Evolutionary conservation across 1,140 invertebrate genomes (phyloP), one percentile per base, ranked within the genome.

Genomic region (Nylanderia fulva): DNA sequence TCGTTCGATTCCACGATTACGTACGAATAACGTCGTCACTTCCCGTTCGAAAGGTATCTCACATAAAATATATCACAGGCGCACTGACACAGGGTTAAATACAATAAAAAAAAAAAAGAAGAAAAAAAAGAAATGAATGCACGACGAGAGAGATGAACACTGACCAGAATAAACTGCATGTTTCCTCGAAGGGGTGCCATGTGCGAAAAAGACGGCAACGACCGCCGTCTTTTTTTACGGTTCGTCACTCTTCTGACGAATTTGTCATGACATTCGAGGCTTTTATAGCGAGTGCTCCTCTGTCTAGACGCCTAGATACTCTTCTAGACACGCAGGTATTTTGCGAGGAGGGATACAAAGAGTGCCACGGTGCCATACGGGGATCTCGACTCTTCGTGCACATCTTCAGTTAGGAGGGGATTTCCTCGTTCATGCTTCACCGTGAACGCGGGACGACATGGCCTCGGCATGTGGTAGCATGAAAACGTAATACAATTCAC

Each of bases 131-230:
- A n/a, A 21, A 69, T 61, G 48, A 56, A 15, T 36, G 21, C 39
- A 39, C 68, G 68, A 13, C 8, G 29, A 71, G 33, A 71, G 33
- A 33, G 48, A 36, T 48, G 18, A 42, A 52, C 91, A 92, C 92
- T 92, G 84, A 92, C 92, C 92, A 92, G 90, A 82, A 85, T 86
- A 21, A 83, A 82, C 77, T 86, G 84, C 92, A 92, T 92, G 42
- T 88, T 88, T 56, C 27, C 24, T 56, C 11, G 15, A 60, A 29
- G 39, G 33, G 54, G 52, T 52, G 27, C 69, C 18, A 33, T 33
- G 45, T 48, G 63, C n/a, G 42, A 74, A 77, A 86, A 60, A 74
- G 84, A 85, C 76, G 86, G 82, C 86, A 76, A 69, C 54, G 48
- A 76, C 71, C 27, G 90, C 86, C 84, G 90, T 77, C 66, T 75